These are phyloP conservation scores for Shinisaurus crocodilurus DNA, from an alignment of 2,113 vertebrate genomes.

Conservation along the genomic window DNA sequence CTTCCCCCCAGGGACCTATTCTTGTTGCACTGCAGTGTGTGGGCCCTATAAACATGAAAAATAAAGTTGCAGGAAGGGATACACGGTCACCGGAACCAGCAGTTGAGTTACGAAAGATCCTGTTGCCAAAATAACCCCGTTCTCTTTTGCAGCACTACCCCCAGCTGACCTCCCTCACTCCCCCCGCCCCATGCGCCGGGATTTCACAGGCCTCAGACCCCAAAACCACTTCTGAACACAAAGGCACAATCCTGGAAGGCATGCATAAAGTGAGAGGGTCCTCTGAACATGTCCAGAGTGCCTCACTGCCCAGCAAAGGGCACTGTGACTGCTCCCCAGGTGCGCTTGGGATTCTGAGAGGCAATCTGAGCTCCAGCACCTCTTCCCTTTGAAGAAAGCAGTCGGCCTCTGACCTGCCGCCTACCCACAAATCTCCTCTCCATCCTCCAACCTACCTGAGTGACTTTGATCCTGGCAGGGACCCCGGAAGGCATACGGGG, in stretches of 20 bases:
- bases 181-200: background rate
- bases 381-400: no score
- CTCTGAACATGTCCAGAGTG: background rate
- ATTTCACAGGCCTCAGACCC: background rate
- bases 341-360: no score
- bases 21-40: no score
- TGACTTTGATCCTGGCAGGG: accelerated
- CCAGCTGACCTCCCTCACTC: no score
- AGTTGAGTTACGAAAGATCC: no score
- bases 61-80: background rate
- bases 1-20: background rate
- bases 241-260: background rate
- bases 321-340: no score
- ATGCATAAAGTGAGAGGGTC: background rate
- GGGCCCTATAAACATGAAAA: background rate
- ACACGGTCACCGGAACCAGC: no score
- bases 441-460: background rate
- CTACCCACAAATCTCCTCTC: accelerated
- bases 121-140: no score
- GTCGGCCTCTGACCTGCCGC: accelerated
- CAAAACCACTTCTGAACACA: background rate
- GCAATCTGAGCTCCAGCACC: no score
- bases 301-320: background rate
- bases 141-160: background rate
- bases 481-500: accelerated